Evolutionary conservation across 2,888 invertebrate genomes (phyloP).

Genomic region (Ramazzottius varieornatus): DNA sequence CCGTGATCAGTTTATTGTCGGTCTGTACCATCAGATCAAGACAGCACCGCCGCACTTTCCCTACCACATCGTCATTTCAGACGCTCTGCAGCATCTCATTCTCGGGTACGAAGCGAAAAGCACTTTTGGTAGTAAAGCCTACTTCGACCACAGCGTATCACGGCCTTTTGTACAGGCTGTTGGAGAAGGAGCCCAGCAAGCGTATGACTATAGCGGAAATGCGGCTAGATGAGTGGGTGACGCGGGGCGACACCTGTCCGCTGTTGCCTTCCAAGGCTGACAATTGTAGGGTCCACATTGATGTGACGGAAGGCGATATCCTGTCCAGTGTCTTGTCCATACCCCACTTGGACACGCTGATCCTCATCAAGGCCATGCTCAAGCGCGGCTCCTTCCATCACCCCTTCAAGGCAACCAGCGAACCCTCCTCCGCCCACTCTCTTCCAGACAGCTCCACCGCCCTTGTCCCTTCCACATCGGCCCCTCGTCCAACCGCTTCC

Average conservation of each 20-base stretch:
- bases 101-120: background rate
- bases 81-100: background rate
- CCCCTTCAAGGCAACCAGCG: background rate
- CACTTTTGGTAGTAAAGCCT: too few relatives aligned
- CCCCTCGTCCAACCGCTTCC: too few relatives aligned
- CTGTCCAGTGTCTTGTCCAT: background rate
- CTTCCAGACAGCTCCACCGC: too few relatives aligned
- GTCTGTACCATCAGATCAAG: background rate
- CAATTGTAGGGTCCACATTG: background rate
- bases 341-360: background rate
- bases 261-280: background rate
- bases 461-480: too few relatives aligned
- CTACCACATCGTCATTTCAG: background rate
- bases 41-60: background rate
- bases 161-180: background rate
- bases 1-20: background rate
- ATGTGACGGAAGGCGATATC: background rate
- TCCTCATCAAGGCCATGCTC: conserved; percentile 3
- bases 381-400: conserved; percentile 2
- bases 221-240: background rate
- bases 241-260: background rate
- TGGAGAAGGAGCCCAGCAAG: background rate
- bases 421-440: too few relatives aligned
- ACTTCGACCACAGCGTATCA: background rate
- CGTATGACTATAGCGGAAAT: background rate